phyloP scores from a whole-genome alignment of 2,113 vertebrate species.

The Catagonus wagneri region DNA sequence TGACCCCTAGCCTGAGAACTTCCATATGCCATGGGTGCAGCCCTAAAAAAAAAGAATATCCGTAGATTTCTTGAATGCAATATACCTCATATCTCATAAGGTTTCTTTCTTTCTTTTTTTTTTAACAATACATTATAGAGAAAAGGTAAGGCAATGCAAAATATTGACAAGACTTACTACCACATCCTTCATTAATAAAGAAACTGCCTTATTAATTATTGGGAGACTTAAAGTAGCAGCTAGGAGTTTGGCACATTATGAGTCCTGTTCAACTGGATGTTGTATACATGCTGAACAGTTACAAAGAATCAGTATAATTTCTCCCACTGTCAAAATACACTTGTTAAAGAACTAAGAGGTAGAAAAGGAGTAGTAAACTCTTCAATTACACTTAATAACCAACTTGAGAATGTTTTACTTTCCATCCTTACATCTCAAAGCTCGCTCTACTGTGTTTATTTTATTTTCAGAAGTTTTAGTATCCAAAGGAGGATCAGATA shows the following conservation, averaged over 20 bases:
- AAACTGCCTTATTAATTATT: background rate
- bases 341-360: background rate
- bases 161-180: too few relatives aligned
- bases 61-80: background rate
- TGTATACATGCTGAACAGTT: background rate
- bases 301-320: background rate
- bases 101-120: background rate
- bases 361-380: background rate
- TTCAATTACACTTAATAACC: background rate
- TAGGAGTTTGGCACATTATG: background rate
- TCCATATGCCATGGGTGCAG: too few relatives aligned
- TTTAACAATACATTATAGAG: background rate
- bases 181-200: background rate
- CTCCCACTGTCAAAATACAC: background rate
- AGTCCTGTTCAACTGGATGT: background rate
- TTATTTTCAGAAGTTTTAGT: background rate
- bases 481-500: background rate
- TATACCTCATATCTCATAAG: background rate
- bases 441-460: background rate
- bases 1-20: too few relatives aligned
- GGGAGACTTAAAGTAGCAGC: background rate
- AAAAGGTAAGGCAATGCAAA: background rate
- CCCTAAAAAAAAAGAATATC: background rate
- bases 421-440: background rate
- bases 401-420: background rate